Conservation (phyloP, 2,888 invertebrate genomes). For the Deroplatys truncata region DNA sequence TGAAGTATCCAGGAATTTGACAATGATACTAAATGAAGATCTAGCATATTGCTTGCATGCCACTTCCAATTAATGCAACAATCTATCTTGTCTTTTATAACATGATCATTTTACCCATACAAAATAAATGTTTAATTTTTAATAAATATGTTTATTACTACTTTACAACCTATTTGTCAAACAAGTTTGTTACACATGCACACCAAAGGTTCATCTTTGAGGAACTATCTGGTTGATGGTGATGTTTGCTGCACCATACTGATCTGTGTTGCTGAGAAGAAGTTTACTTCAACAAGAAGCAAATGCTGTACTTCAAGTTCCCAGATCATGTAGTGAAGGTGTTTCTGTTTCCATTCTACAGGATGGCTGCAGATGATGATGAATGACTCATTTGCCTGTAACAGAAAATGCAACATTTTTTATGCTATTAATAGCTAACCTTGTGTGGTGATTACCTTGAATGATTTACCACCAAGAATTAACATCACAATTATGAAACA, state of each 20-base stretch:
- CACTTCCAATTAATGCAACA: no score
- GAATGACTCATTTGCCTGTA: not conserved
- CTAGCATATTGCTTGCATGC: no score
- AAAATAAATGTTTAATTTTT: no score
- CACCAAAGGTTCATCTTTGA: not conserved
- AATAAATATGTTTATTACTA: not conserved
- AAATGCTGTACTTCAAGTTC: not conserved
- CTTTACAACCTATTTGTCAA: not conserved
- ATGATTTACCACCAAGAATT: not conserved
- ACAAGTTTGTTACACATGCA: not conserved
- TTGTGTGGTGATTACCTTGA: not conserved
- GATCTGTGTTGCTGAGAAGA: not conserved
- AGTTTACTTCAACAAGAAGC: not conserved
- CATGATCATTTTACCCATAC: no score
- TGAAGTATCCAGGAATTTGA: no score
- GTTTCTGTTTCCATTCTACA: not conserved
- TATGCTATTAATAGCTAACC: not conserved
- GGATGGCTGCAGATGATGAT: no score
- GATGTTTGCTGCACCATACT: not conserved
- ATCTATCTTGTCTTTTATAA: no score
- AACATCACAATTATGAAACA: no score
- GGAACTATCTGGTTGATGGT: not conserved
- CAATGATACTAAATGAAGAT: no score
- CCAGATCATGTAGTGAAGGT: not conserved
- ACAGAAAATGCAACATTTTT: not conserved